phyloP scores from a whole-genome alignment of 2,113 vertebrate genomes.

The Daphoenositta chrysoptera region DNA sequence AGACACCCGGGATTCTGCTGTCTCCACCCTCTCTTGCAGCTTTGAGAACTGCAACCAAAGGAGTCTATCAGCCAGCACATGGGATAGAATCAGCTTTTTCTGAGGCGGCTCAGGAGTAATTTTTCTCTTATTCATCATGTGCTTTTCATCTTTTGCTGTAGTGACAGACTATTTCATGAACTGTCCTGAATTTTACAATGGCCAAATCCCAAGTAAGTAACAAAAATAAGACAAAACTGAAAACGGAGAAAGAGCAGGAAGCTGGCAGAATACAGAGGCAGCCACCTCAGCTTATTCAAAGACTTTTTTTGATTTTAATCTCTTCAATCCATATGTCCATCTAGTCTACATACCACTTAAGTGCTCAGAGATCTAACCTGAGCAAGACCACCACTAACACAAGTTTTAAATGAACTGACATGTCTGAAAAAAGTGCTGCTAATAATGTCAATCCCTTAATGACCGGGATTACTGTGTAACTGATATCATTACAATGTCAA shows the following conservation, averaged over 20 bases:
- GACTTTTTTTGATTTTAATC: background rate
- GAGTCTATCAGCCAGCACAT: background rate
- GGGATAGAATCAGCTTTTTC: background rate
- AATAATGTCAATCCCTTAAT: background rate
- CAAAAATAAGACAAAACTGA: background rate
- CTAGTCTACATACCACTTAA: background rate
- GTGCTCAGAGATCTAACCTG: background rate
- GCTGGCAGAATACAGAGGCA: background rate
- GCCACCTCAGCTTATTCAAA: background rate
- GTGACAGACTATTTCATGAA: background rate
- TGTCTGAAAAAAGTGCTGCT: background rate
- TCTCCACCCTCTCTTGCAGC: slow-evolving; percentile 85
- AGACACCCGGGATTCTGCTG: slow-evolving; percentile 87
- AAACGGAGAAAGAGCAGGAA: background rate
- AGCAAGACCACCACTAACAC: background rate
- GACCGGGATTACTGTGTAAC: background rate
- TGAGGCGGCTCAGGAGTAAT: background rate
- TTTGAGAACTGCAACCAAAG: slow-evolving; percentile 72
- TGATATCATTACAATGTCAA: background rate
- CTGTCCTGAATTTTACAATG: background rate
- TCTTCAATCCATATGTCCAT: background rate
- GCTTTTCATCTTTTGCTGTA: background rate
- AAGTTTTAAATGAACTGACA: background rate
- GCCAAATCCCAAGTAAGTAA: background rate
- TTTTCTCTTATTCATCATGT: background rate